Base-by-base conservation (phyloP, 2,888 invertebrate species). In the Standfussiana lucernea region DNA sequence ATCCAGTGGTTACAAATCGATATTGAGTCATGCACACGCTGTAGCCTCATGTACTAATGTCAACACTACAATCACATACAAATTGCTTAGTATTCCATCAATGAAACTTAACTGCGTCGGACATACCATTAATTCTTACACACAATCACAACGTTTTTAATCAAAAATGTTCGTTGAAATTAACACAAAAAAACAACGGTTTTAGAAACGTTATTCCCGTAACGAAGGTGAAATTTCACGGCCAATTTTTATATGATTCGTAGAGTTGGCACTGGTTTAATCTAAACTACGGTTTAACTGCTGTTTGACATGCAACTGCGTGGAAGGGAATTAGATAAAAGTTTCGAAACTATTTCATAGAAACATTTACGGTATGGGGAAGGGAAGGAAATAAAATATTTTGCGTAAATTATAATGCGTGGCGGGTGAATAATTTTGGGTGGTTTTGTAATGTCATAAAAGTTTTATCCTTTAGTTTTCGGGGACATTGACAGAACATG, bases 201-300 rank as follows among this genome's bases (percentile, higher is more conserved):
- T 89, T 89, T 88, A 86, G 88, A 91, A 91, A 92, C 89, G 90
- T 91, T 90, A 92, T 91, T 91, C 88, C 93, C 93, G 93, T 92
- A 92, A 89, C 93, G 90, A 94, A 95, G 93, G 93, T 87, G 90
- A 95, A 95, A 96, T 96, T 96, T 96, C 96, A 96, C 94, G 96
- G 96, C 90, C 95, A 95, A 95, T 96, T 96, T 96, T 96, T 95
- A 93, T 93, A 93, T 95, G 93, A 94, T 94, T 94, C 94, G 93
- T 94, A 93, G 94, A 95, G 94, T 95, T 94, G 93, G 95, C 94
- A 93, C 94, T 94, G 94, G 93, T 95, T 95, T 95, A 95, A 96
- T 95, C 94, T 95, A 93, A 95, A 94, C 91, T 92, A 90, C 85
- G 87, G 88, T 92, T 93, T 94, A 94, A 96, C 92, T 93, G 93